phyloP scores from a whole-genome alignment of 2,888 invertebrate species.

The Dasysyrphus tricinctus region DNA sequence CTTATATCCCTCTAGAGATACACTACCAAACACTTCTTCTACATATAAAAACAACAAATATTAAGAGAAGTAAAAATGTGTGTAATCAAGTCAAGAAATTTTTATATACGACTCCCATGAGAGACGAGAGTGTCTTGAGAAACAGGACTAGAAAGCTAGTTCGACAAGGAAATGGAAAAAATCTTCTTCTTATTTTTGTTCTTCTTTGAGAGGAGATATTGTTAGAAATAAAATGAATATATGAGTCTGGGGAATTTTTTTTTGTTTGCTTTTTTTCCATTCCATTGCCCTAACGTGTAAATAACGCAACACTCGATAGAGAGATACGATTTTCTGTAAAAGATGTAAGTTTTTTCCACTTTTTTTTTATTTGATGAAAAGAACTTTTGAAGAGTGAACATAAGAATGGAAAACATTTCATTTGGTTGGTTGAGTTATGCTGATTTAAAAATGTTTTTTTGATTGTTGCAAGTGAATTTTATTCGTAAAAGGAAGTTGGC shows the following conservation, averaged over 20 bases:
- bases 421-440: slow-evolving; percentile 70
- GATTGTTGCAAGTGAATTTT: slow-evolving; percentile 60
- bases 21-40: slow-evolving; percentile 10
- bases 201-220: slow-evolving; percentile 45
- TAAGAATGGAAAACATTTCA: slow-evolving; percentile 68
- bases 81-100: slow-evolving; percentile 67
- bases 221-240: slow-evolving; percentile 67
- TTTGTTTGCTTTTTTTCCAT: slow-evolving; percentile 30
- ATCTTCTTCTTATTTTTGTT: slow-evolving; percentile 18
- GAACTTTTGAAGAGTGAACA: slow-evolving; percentile 31
- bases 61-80: slow-evolving; percentile 55
- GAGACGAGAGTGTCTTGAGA: slow-evolving; percentile 28
- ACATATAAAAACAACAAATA: not conserved
- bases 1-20: slow-evolving; percentile 18
- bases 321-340: slow-evolving; percentile 21
- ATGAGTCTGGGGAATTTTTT: slow-evolving; percentile 52
- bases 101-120: slow-evolving; percentile 67
- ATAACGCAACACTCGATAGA: slow-evolving; percentile 40
- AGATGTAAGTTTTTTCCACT: slow-evolving; percentile 18
- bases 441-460: slow-evolving; percentile 58
- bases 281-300: slow-evolving; percentile 50
- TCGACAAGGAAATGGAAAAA: slow-evolving; percentile 43
- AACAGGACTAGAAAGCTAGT: slow-evolving; percentile 26
- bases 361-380: slow-evolving; percentile 26
- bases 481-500: slow-evolving; percentile 28